Evolutionary conservation across 2,113 vertebrate genomes (phyloP), one percentile per base, ranked within the genome.

Genomic region (Ellobius talpinus): DNA sequence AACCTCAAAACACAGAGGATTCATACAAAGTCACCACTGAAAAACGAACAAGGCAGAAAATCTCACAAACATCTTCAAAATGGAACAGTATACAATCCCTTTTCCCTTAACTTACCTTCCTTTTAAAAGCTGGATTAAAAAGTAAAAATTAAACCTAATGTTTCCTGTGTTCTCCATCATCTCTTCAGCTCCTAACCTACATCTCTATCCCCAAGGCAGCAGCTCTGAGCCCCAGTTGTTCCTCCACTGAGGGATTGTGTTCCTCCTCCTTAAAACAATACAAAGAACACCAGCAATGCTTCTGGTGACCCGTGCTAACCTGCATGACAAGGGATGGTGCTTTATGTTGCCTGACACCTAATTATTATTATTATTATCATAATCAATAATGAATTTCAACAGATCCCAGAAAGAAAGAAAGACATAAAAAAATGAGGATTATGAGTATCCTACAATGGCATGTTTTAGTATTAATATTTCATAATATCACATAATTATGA

Each of bases 321-420:
- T 70, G 39, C 26, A 81, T 19, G 19, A 61, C 33, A 42, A 86
- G 55, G 7, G 7, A 66, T 61, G 39, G 3, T 50, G 50, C 70
- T 61, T 70, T 77, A 55, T 50, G 68, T 31, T 76, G 36, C 50
- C 29, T 23, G 52, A 16, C 85, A 58, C 23, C 72, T 89, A 42
- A 82, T 77, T 47, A 79, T 36, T 78, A 81, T 47, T 86, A 89
- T n/a, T 45, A 58, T 58, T 58, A 55, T 55, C 1, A 50, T 77
- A 85, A 91, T 66, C 88, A 85, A 85, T 70, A 87, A 65, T 70
- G 66, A 89, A 92, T 8, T 42, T 84, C 55, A 76, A 74, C 55
- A 74, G n/a, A 66, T n/a, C 39, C 14, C 52, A 45, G 45, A 36
- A 50, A 91, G 84, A 50, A 11, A 50, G 10, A 50, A 4, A 45